Evolutionary conservation across 2,797 vertebrate species (phyloP).

Genomic region (Pipistrellus nathusii): DNA sequence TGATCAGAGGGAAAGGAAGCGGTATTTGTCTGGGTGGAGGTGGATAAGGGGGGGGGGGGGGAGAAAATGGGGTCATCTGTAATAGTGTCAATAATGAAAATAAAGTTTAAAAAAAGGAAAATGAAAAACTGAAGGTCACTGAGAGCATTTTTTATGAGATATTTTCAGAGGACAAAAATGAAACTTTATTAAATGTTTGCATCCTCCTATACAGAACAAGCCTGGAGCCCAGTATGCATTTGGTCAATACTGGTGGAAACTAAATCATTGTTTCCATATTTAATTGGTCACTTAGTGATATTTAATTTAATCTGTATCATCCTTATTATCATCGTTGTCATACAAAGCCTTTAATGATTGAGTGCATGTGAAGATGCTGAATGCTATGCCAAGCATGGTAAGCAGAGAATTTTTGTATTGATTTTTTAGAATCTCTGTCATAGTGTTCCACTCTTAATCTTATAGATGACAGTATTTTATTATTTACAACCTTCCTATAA

Average conservation of each 20-base stretch:
- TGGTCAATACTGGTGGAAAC: neutral
- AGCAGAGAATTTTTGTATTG: neutral
- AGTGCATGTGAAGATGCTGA: neutral
- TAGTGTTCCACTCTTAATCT: neutral
- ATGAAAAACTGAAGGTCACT: neutral
- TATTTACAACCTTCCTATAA: neutral
- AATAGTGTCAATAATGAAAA: too few relatives aligned
- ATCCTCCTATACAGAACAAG: neutral
- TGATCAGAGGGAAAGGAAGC: too few relatives aligned
- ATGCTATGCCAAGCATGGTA: neutral
- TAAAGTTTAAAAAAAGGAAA: too few relatives aligned
- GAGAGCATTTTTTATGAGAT: neutral
- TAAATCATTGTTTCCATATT: neutral
- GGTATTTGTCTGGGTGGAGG: too few relatives aligned
- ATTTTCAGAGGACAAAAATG: neutral
- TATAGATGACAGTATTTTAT: neutral
- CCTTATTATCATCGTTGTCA: neutral
- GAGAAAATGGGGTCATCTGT: too few relatives aligned
- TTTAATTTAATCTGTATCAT: neutral
- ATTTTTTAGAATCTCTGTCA: conserved; percentile 13
- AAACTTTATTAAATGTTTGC: neutral
- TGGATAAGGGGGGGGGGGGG: too few relatives aligned
- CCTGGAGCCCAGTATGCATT: neutral
- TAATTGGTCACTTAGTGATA: neutral
- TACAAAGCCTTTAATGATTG: neutral